Evolutionary conservation across 53 echinoderm and acorn worm genomes (phyloP).

Genomic region (Crossaster papposus): DNA sequence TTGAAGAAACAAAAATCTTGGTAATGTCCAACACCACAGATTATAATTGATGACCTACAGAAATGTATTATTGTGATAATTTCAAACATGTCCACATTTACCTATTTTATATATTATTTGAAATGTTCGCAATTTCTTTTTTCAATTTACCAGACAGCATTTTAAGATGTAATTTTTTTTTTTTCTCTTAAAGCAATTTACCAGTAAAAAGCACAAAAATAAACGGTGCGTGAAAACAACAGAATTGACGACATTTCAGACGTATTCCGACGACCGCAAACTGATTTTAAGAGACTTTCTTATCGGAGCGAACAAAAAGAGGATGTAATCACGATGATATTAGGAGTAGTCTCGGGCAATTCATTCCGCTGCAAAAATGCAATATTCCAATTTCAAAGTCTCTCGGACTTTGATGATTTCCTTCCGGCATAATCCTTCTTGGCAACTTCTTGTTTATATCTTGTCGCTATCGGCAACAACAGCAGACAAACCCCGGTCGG

Average conservation of each 20-base stretch:
- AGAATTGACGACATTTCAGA: neutral
- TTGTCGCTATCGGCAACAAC: constrained; percentile 31
- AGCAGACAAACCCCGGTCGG: neutral
- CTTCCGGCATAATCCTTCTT: constrained; percentile 19
- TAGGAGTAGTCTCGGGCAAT: neutral
- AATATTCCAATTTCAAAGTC: constrained; percentile 44
- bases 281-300: neutral
- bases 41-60: neutral
- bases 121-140: too few species aligned
- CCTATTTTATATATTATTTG: too few species aligned
- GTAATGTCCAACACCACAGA: neutral
- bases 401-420: constrained; percentile 17
- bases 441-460: constrained; percentile 44
- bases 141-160: too few species aligned
- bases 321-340: neutral
- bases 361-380: neutral
- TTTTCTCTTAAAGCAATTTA: too few species aligned
- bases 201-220: too few species aligned
- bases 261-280: neutral
- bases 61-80: neutral
- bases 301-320: neutral
- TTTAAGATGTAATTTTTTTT: too few species aligned
- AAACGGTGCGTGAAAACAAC: too few species aligned
- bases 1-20: neutral
- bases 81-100: neutral